Evolutionary conservation across 2,888 invertebrate species (phyloP), one percentile per base, ranked within the genome.

Genomic region (Andrena flavipes): DNA sequence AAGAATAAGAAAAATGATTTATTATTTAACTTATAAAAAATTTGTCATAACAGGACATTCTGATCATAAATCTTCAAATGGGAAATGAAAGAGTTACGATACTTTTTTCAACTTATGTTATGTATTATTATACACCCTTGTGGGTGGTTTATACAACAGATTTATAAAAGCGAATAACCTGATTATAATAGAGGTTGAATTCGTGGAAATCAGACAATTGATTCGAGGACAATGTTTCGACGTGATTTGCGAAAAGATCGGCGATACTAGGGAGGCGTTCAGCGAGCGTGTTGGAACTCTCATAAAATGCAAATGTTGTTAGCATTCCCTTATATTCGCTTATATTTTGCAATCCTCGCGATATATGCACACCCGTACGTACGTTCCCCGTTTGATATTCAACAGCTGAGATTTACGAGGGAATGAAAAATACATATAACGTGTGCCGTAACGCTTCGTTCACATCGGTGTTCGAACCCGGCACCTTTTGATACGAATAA

Each of bases 251-350:
- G 48, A 60, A 77, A 72, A 80, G 77, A 71, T 51, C 84, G 62
- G 60, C 49, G 69, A 87, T 72, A 76, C 75, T 72, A 49, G 48
- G 42, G 51, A 62, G 76, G 49, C 30, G 56, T 74, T 77, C 75
- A 64, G 20, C 69, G 26, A 67, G 49, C 65, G 64, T 59, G 81
- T 63, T 60, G 73, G 71, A 62, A 80, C 80, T 80, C 87, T 88
- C 89, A 86, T 88, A 85, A 88, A 88, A 88, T 88, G 89, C 88
- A 88, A 88, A 88, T 88, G 84, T 82, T 86, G 88, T 87, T 89
- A 89, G 89, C 80, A 83, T 87, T 80, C 77, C 72, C 73, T 81
- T 82, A 84, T 84, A 84, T 83, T 80, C 86, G 75, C 67, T 87
- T 83, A 78, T 76, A 81, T 72, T 79, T 76, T 49, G 79, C 81